phyloP scores from a whole-genome alignment of 2,888 invertebrate species.

The Lithophane semibrunnea region DNA sequence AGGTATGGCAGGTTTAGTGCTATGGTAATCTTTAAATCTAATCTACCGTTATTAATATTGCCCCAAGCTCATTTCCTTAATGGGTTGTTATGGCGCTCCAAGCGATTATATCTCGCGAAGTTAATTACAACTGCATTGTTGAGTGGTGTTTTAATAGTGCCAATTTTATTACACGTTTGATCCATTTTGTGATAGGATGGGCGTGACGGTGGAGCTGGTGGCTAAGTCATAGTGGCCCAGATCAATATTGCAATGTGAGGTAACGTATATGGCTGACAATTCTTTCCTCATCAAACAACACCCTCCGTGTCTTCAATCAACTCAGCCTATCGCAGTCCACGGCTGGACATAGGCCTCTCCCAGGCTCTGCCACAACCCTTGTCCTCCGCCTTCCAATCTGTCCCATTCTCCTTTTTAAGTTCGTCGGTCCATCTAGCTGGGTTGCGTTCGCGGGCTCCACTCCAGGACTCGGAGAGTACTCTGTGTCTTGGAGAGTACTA shows the following conservation, averaged over 20 bases:
- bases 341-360: too few species aligned
- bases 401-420: not conserved
- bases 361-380: too few species aligned
- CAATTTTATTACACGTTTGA: constrained; percentile 48
- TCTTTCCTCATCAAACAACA: not conserved
- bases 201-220: not conserved
- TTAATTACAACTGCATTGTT: constrained; percentile 61
- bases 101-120: constrained; percentile 57
- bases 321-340: not conserved
- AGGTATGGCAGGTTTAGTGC: constrained; percentile 48
- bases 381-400: not conserved
- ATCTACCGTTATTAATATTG: constrained; percentile 63
- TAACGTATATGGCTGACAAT: not conserved
- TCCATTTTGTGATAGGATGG: constrained; percentile 39
- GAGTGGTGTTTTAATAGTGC: constrained; percentile 49
- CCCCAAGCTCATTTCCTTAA: constrained; percentile 58
- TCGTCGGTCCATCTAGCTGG: not conserved
- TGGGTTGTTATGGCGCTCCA: constrained; percentile 53
- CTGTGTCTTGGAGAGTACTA: not conserved
- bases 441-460: too few species aligned
- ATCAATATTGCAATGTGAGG: not conserved
- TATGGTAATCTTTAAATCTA: constrained; percentile 56
- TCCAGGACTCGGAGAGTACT: not conserved
- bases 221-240: not conserved
- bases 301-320: not conserved